phyloP scores from a whole-genome alignment of 2,797 vertebrate genomes.

The Myotis planiceps region DNA sequence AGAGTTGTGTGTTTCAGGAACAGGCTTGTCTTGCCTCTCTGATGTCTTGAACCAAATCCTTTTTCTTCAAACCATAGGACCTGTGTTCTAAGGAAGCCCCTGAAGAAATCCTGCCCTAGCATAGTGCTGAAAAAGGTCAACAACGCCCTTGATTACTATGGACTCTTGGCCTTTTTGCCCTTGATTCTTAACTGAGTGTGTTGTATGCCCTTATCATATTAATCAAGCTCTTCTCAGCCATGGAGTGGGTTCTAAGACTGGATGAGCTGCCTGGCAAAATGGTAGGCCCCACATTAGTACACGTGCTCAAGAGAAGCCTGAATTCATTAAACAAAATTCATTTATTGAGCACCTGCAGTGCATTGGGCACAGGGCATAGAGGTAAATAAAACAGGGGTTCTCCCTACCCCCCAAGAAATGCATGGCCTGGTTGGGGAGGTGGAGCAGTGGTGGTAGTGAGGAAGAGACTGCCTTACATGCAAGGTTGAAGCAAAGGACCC shows the following conservation, averaged over 20 bases:
- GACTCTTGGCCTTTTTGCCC: not conserved
- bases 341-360: not conserved
- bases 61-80: not conserved
- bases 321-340: not conserved
- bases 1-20: rapidly evolving
- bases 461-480: not conserved
- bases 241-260: not conserved
- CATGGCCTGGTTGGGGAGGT: not conserved
- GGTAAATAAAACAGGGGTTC: not conserved
- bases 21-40: not conserved
- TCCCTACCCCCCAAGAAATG: not conserved
- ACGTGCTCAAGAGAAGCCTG: not conserved
- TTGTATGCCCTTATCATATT: not conserved
- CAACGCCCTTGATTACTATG: not conserved
- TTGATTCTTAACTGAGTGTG: not conserved
- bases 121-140: not conserved
- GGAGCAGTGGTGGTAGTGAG: not conserved
- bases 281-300: not conserved
- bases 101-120: not conserved
- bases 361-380: not conserved
- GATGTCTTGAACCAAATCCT: not conserved
- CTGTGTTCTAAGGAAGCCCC: not conserved
- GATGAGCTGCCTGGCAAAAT: not conserved
- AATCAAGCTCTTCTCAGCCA: not conserved
- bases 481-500: not conserved